These are phyloP conservation scores for Onychostoma macrolepis DNA, from an alignment of 2,113 vertebrate species.

Conservation along the genomic window DNA sequence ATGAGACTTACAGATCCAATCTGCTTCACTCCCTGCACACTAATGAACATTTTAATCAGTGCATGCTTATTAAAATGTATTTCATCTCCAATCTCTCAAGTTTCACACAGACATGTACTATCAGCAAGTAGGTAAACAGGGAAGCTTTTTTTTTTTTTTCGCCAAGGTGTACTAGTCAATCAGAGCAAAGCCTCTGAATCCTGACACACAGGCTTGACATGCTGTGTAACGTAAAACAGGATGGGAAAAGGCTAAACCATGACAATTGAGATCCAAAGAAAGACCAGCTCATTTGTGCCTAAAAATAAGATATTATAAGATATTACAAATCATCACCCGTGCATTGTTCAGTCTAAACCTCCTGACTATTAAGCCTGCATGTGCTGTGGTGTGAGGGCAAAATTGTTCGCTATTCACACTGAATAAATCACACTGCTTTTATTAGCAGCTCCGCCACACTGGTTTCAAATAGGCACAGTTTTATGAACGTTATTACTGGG, in stretches of 20 bases:
- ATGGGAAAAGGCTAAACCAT: neutral
- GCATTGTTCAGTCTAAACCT: conserved; percentile 20
- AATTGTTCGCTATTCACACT: conserved; percentile 2
- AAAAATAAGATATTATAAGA: conserved; percentile 32
- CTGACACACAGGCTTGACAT: neutral
- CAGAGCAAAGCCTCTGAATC: neutral
- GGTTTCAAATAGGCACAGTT: conserved; percentile 5
- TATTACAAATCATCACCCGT: conserved; percentile 38
- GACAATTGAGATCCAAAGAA: conserved; percentile 2
- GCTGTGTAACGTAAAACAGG: neutral
- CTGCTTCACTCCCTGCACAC: neutral
- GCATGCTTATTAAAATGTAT: conserved; percentile 31
- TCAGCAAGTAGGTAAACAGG: neutral
- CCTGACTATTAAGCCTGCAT: conserved; percentile 11
- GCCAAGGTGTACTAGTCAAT: neutral
- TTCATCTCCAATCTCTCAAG: neutral
- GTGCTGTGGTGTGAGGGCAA: neutral
- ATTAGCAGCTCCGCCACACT: neutral
- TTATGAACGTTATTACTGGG: conserved; percentile 4
- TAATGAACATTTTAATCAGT: conserved; percentile 46
- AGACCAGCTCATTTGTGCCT: neutral
- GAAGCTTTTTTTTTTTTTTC: neutral
- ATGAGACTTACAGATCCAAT: conserved; percentile 13
- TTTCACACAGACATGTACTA: neutral
- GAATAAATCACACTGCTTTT: conserved; percentile 21